Evolutionary conservation across 1,140 invertebrate genomes (phyloP).

Genomic region (Marisa cornuarietis): DNA sequence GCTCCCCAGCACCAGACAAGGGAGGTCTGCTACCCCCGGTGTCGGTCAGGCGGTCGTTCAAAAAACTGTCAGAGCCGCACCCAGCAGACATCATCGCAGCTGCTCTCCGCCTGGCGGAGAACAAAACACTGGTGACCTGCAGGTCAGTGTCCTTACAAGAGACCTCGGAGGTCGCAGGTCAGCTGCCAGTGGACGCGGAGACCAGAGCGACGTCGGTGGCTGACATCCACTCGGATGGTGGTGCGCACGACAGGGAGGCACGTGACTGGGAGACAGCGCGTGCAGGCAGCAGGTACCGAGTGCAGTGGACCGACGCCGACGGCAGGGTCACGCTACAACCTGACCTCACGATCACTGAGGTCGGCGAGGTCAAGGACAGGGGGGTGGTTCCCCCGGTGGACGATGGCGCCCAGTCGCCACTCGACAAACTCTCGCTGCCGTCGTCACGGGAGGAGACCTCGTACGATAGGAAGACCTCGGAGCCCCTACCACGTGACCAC

Average conservation of each 20-base stretch:
- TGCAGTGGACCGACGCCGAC: constrained; percentile 6
- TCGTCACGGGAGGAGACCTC: background rate
- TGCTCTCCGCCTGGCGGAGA: constrained; percentile 16
- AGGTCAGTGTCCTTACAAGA: too few species aligned
- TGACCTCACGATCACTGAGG: background rate
- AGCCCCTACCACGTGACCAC: background rate
- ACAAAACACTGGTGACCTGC: background rate
- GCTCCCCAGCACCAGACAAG: background rate
- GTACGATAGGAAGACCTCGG: background rate
- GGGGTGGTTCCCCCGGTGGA: background rate
- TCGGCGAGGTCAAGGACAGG: too few species aligned
- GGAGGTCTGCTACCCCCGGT: constrained; percentile 1
- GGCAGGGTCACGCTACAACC: background rate
- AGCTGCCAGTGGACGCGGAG: background rate
- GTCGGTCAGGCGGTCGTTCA: constrained; percentile 17
- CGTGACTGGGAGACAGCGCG: background rate
- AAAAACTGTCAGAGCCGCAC: constrained; percentile 31
- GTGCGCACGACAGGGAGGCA: constrained; percentile 27
- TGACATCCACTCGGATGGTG: background rate
- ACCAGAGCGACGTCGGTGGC: background rate
- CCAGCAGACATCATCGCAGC: constrained; percentile 28
- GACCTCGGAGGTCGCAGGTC: too few species aligned
- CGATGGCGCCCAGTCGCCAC: background rate
- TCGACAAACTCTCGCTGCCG: background rate
- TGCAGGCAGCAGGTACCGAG: background rate